Base-by-base conservation (phyloP, 2,888 invertebrate species). In the Philopedon plagiatum region DNA sequence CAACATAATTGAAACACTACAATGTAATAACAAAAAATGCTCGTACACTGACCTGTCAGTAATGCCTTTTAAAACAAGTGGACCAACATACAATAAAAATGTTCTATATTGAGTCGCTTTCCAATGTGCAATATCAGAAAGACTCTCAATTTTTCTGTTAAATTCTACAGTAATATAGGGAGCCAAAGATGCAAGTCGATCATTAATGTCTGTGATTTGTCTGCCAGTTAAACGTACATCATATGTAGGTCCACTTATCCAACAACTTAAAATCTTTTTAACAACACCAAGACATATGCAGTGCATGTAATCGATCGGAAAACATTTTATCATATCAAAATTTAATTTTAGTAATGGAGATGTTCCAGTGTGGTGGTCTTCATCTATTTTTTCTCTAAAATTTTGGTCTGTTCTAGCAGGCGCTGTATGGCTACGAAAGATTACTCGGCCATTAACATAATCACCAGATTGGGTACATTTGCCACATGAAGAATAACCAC, bases 281-380 rank as follows among this genome's bases (percentile, higher is more conserved):
- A 75, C 67, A 18, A 77, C 71, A 23, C 78, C 78, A 26, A 75
- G 49, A 37, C 68, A 75, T 34, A 73, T 46, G n/a, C 49, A 65
- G 51, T 78, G 77, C 74, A 76, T 75, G 44, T 75, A 76, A 62
- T 77, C 77, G 8, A 73, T 57, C 5, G 71, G 71, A 61, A 78
- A 73, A 15, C 65, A 8, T 21, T 58, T 32, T 7, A 77, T 73
- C 37, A 76, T 34, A 71, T 49, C 73, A 54, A 56, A 65, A 54
- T 11, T 32, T 63, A 60, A n/a, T 18, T 37, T 11, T 11, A 26
- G 9, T 60, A 62, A 58, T 44, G 60, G 60, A 13, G 60, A 19
- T 21, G 5, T 5, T 5, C 11, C 13, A 11, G 19, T 11, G 29
- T 60, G 60, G 15, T 60, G 60, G 1, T 58, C 58, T 58, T 58